Evolutionary conservation across 2,888 invertebrate species (phyloP), one percentile per base, ranked within the genome.

Genomic region (Drosophila birchii): DNA sequence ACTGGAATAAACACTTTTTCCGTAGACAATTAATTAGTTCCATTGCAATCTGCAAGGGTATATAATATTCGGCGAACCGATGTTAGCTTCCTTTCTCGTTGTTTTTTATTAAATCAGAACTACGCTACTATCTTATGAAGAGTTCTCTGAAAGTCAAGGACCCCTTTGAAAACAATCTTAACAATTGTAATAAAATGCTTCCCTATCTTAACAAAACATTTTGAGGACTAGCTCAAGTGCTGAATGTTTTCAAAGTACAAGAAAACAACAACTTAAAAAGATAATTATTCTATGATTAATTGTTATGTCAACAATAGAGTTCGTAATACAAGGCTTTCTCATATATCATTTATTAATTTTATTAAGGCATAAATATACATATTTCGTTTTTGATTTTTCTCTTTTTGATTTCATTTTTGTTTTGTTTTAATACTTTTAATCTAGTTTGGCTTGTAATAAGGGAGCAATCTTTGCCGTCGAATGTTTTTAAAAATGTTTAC

Each of bases 371-470:
- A 61, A 62, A 66, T 49, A 53, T 62, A 64, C 41, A 61, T 18
- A 53, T n/a, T 36, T 44, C 8, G 26, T 62, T 64, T 62, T 66
- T 43, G 44, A 61, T 53, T 20, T 38, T 16, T 49, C 20, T 36
- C 9, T 6, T 29, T 34, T 64, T 39, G 3, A 20, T 14, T 36
- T 41, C 2, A n/a, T n/a, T n/a, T n/a, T 8, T 38, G 20, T 12
- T 20, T 8, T 29, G 23, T 26, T 12, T 20, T 66, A 66, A 66
- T 44, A 62, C 64, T 66, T 62, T 64, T 62, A 63, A 44, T n/a
- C 64, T 66, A 62, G 43, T 63, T 66, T 66, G 64, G 64, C 63
- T 53, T 63, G 36, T 29, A 58, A 58, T 20, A 6, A 32, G 36
- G 20, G 36, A 38, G n/a, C 38, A 44, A 62, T 29, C 3, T 20